Evolutionary conservation across 2,888 invertebrate species (phyloP).

Genomic region (Coleophora flavipennella): DNA sequence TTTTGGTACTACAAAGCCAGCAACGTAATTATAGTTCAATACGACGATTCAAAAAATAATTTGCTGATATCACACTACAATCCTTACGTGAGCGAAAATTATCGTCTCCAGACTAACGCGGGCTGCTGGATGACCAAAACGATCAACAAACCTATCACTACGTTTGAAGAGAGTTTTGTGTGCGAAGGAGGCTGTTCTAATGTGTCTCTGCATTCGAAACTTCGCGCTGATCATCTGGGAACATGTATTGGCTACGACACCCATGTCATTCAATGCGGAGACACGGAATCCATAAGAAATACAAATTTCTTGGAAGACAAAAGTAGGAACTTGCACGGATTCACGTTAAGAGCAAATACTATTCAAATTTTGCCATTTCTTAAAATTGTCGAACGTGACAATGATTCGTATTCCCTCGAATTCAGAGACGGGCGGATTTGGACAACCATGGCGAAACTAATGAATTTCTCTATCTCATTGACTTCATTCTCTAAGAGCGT

Average conservation of each 20-base stretch:
- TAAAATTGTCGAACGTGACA: conserved; percentile 22
- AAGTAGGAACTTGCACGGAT: conserved; percentile 42
- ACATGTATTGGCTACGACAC: conserved; percentile 45
- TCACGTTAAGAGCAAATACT: conserved; percentile 29
- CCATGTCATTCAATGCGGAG: conserved; percentile 21
- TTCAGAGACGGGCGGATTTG: conserved; percentile 51
- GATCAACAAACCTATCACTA: conserved; percentile 32
- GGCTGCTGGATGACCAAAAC: conserved; percentile 45
- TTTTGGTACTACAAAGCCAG: conserved; percentile 45
- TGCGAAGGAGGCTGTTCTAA: conserved; percentile 43
- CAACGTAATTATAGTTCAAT: conserved; percentile 38
- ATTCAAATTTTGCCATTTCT: conserved; percentile 40
- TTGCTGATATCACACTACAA: conserved; percentile 31
- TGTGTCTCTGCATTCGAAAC: conserved; percentile 32
- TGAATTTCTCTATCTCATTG: conserved; percentile 52
- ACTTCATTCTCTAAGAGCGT: conserved; percentile 19
- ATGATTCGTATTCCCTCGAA: conserved; percentile 32
- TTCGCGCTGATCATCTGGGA: conserved; percentile 36
- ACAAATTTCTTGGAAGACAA: conserved; percentile 39
- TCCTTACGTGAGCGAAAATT: conserved; percentile 35
- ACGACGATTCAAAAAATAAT: conserved; percentile 23
- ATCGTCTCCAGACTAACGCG: conserved; percentile 24
- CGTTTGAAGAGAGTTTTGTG: conserved; percentile 30
- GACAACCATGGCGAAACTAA: conserved; percentile 37
- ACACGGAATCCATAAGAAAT: conserved; percentile 13